Conservation (phyloP, 1,140 invertebrate genomes). For the Mamestra configurata region DNA sequence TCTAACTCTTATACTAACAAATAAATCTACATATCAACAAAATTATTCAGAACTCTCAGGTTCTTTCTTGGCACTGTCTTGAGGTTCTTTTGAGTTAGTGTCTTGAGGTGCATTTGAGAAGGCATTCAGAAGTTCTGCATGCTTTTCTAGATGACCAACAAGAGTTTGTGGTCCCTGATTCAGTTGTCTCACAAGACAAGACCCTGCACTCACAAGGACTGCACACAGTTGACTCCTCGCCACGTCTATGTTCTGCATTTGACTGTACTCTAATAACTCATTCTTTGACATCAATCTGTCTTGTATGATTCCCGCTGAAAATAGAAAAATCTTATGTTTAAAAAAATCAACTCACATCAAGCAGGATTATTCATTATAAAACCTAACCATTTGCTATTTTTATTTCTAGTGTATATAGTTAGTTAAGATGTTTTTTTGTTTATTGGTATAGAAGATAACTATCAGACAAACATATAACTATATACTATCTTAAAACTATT, state of each 20-base stretch:
- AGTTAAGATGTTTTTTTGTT: too few relatives aligned
- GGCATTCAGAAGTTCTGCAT: conserved; percentile 73
- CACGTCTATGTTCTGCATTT: conserved; percentile 89
- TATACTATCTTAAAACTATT: too few relatives aligned
- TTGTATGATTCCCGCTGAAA: conserved; percentile 91
- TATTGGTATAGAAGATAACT: too few relatives aligned
- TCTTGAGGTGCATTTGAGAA: conserved; percentile 47
- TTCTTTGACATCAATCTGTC: conserved; percentile 90
- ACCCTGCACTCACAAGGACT: conserved; percentile 89
- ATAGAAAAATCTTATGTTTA: conserved; percentile 33
- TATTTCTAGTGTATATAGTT: too few relatives aligned
- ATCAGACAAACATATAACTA: too few relatives aligned
- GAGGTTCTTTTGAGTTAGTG: conserved; percentile 30
- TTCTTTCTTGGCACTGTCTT: conserved; percentile 6
- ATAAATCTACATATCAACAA: conserved; percentile 10
- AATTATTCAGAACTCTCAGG: conserved; percentile 14
- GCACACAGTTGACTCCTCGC: conserved; percentile 90
- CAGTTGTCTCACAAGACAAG: conserved; percentile 90
- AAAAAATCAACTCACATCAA: too few relatives aligned
- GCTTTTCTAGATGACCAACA: conserved; percentile 89
- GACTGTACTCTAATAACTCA: conserved; percentile 90
- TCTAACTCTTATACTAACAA: conserved; percentile 44
- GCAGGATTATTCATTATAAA: too few relatives aligned
- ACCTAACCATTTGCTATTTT: too few relatives aligned
- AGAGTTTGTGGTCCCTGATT: conserved; percentile 91